Conservation (phyloP, 92 coral and sea anemone genomes). For the Pocillopora grandis region DNA sequence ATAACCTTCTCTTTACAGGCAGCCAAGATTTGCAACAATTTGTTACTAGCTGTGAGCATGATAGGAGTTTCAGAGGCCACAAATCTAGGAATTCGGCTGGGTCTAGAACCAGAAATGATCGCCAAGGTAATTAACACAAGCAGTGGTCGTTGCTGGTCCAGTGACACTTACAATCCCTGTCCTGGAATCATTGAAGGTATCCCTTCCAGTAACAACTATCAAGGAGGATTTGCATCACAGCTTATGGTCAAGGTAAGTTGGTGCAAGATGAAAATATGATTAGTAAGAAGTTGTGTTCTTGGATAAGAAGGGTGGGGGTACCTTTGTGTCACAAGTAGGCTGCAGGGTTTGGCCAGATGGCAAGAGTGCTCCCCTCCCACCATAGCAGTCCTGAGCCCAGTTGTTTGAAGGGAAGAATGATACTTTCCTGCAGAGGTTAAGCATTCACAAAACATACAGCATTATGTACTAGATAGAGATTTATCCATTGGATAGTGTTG, state of each 20-base stretch:
- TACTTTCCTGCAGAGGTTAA: too few species aligned
- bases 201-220: constrained; percentile 95
- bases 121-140: constrained; percentile 90
- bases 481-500: too few species aligned
- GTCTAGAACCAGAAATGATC: constrained; percentile 92
- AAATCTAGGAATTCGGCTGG: constrained; percentile 91
- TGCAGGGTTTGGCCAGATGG: too few species aligned
- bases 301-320: too few species aligned
- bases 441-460: too few species aligned
- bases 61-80: constrained; percentile 95
- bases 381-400: too few species aligned
- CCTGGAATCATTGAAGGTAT: constrained; percentile 94
- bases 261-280: too few species aligned
- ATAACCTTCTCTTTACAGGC: constrained; percentile 39
- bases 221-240: constrained; percentile 93
- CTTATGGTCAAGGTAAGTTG: constrained; percentile 90
- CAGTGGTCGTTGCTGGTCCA: constrained; percentile 98
- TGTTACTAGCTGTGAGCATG: constrained; percentile 93
- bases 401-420: too few species aligned
- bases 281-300: too few species aligned
- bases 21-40: constrained; percentile 95
- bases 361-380: too few species aligned
- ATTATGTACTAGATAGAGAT: too few species aligned
- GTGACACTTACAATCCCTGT: constrained; percentile 93
- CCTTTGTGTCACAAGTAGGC: too few species aligned